These are phyloP conservation scores for Ardeotis arabs DNA, from an alignment of 2,113 vertebrate species.

Conservation along the genomic window DNA sequence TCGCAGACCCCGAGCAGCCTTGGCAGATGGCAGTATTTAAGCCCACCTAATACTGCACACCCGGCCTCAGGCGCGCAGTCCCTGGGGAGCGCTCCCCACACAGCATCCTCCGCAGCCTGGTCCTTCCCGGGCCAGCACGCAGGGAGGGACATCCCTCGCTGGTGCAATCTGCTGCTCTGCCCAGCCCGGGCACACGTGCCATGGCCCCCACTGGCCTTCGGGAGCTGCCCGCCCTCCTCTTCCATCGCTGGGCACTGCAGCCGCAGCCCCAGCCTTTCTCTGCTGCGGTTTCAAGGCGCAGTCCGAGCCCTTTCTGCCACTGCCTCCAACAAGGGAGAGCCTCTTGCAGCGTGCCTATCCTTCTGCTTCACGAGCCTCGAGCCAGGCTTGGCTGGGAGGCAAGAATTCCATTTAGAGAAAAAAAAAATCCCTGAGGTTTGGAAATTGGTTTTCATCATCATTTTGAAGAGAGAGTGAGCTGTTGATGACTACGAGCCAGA, in stretches of 20 bases:
- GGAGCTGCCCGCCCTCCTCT: background rate
- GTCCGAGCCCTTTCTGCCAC: accelerated
- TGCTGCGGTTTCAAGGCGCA: background rate
- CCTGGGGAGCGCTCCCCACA: background rate
- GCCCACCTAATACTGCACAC: accelerated
- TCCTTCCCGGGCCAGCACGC: accelerated
- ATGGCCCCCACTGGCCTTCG: accelerated
- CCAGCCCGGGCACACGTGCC: accelerated
- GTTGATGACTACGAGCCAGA: constrained; percentile 9
- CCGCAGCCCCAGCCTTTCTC: accelerated
- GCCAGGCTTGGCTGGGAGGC: background rate
- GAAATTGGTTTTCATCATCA: constrained; percentile 31
- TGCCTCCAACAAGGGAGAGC: background rate
- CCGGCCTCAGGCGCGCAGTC: accelerated
- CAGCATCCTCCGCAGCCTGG: background rate
- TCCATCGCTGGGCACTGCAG: background rate
- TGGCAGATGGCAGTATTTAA: background rate
- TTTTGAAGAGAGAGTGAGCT: background rate
- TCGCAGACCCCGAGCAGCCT: background rate
- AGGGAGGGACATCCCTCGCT: accelerated
- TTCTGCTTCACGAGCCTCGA: background rate
- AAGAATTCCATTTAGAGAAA: constrained; percentile 19
- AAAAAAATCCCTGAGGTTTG: background rate
- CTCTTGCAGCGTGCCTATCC: background rate
- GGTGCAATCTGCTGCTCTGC: background rate